A percentile compares a stretch with the other conserved stretches of the same genome.
phyloP scores from a whole-genome alignment of 2,888 invertebrate genomes.

The Acheta domesticus region DNA sequence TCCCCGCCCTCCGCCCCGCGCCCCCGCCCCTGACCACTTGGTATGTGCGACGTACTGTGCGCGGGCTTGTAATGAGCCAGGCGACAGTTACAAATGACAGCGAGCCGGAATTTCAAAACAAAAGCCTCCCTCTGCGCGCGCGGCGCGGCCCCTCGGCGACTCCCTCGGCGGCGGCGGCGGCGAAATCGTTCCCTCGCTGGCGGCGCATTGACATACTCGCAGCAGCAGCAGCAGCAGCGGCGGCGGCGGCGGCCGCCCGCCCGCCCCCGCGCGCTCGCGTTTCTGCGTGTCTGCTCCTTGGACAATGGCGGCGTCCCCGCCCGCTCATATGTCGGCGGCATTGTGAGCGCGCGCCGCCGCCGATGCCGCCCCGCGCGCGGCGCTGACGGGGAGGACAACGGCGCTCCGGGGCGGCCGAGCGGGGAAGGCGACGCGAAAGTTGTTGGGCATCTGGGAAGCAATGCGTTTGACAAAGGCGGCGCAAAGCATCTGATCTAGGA shows the following conservation, averaged over 20 bases:
- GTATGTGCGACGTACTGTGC: conserved; percentile 18
- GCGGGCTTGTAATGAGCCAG: conserved; percentile 18
- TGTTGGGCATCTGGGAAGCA: neutral
- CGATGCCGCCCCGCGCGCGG: neutral
- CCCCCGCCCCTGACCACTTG: conserved; percentile 9
- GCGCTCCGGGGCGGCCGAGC: neutral
- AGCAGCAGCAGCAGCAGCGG: no score
- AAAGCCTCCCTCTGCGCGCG: neutral
- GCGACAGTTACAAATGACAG: conserved; percentile 18
- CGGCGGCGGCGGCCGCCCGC: no score
- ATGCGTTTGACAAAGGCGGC: no score
- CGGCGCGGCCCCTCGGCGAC: neutral
- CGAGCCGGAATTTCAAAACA: conserved; percentile 9
- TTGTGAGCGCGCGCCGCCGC: neutral
- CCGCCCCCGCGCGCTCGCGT: neutral
- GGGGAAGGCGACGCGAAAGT: neutral
- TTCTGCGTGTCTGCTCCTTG: conserved; percentile 18
- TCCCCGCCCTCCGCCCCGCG: neutral
- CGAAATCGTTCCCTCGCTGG: neutral
- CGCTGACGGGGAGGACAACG: neutral
- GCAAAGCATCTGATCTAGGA: no score
- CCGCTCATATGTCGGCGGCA: neutral
- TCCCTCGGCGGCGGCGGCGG: neutral
- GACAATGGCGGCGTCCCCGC: neutral
- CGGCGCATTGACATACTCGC: conserved; percentile 2